Base-by-base conservation (phyloP, 92 coral and sea anemone genomes). In the Palythoa heliodiscus region DNA sequence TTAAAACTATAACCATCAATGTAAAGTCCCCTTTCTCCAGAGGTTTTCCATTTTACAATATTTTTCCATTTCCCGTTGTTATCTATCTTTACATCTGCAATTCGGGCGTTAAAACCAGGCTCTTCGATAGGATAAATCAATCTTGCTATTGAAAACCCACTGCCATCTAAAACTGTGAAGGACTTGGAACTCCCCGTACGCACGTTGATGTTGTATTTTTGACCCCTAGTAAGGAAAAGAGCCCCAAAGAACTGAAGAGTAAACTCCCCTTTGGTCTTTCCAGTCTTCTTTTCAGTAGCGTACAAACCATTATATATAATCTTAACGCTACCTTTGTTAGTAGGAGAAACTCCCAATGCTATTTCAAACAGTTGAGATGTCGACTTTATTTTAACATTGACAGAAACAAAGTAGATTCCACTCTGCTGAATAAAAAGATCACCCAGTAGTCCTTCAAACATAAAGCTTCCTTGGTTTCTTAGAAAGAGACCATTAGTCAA, bases 401-500 rank as follows among this genome's bases (percentile, higher is more conserved):
- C 88, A 6, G 93, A 87, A 47, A 90, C 40, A 69, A 90, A 87
- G 24, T 90, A 90, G 23, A 90, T 83, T 19, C 93, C 93, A 64
- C 86, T 82, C 17, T 87, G 90, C 20, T 83, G 76, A n/a, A 90
- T 90, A 19, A 67, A 58, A 24, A 90, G 82, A 23, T 90, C 90
- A 7, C 93, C 93, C 70, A 77, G 78, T 5, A 90, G 86, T 43
- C 88, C 88, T 20, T 90, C 93, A 58, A 73, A 90, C 16, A 70
- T 35, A 77, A 90, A 90, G 40, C 90, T 86, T 3, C 87, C 90
- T 29, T 83, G 87, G 11, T 83, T 86, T 72, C 84, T 78, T 7
- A 90, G 88, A 69, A 90, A 90, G 19, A 90, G 90, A 0, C 93
- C 93, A 57, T 90, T 90, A 53, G 93, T 90, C 40, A 90, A 82